Evolutionary conservation across 92 coral and sea anemone genomes (phyloP), one percentile per base, ranked within the genome.

Genomic region (Meandrina meandrites): DNA sequence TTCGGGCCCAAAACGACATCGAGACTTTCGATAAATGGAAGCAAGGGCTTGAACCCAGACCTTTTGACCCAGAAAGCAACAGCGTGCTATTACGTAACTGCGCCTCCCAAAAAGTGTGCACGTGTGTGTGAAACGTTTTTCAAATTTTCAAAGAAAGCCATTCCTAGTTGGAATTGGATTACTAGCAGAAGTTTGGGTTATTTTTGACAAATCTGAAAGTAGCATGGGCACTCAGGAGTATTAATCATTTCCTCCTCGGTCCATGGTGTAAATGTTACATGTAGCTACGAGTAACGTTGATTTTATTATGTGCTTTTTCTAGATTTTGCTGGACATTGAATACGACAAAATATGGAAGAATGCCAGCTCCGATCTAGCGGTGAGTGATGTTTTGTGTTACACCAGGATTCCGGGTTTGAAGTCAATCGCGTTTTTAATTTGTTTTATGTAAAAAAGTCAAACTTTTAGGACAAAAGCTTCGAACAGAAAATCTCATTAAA

Each of bases 271-370:
- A 57, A 57, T 0, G 66, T 24, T 58, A 8, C 68, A 60, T 5
- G 12, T 24, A 60, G 30, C 68, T 60, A 10, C 35, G 28, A 66
- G 71, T 30, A 66, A 28, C 27, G 34, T 27, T 66, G 9, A 27
- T 22, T 34, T 12, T 66, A 17, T 66, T 66, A 8, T 21, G 10
- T 37, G 1, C 15, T 12, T 40, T 73, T 73, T 18, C 35, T 17
- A 95, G 98, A 67, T 88, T 68, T 92, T 93, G 84, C 89, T 94
- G 50, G 94, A 94, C 51, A 68, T 48, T 48, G 92, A 93, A 56
- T 91, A 94, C 78, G 94, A 84, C 83, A 85, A 40, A 19, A 86
- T 91, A 50, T 87, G 92, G 78, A 82, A 79, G 81, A 93, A 92
- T 66, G 88, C 79, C 42, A 93, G 93, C 66, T 93, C 96, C 24